These are phyloP conservation scores for Rhabdomys dilectus DNA, from an alignment of 2,113 vertebrate genomes.

Conservation along the genomic window DNA sequence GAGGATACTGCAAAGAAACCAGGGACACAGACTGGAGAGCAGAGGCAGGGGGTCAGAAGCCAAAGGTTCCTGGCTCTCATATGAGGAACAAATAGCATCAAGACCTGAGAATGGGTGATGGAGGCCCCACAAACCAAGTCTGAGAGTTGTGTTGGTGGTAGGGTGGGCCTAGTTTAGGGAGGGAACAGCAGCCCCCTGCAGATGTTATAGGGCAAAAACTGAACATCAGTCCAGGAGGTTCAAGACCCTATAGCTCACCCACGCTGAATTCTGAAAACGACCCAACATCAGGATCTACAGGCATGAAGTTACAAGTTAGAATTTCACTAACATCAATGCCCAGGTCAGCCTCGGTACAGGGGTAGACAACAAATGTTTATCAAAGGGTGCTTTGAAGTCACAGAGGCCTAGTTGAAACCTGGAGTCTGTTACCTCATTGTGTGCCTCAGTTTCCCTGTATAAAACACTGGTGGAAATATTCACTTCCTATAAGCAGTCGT, in stretches of 20 bases:
- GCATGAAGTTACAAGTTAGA: neutral
- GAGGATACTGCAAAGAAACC: neutral
- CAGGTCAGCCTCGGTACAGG: neutral
- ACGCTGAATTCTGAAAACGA: neutral
- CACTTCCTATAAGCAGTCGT: neutral
- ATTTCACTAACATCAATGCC: neutral
- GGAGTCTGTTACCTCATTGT: neutral
- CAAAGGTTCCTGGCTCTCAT: neutral
- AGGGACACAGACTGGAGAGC: neutral
- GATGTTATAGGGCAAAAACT: neutral
- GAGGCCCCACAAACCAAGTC: neutral
- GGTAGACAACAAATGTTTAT: neutral
- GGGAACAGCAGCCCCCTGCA: neutral
- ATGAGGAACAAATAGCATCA: neutral
- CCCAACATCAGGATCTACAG: neutral
- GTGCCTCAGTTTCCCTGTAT: neutral
- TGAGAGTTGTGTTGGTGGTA: neutral
- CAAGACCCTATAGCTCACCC: neutral
- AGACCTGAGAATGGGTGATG: neutral
- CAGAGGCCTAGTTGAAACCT: neutral
- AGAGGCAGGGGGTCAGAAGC: neutral
- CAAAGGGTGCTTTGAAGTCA: neutral
- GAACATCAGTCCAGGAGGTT: neutral
- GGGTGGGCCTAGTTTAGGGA: neutral
- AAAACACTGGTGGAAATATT: neutral